Evolutionary conservation across 1,140 invertebrate species (phyloP).

Genomic region (Ditylenchus dipsaci): DNA sequence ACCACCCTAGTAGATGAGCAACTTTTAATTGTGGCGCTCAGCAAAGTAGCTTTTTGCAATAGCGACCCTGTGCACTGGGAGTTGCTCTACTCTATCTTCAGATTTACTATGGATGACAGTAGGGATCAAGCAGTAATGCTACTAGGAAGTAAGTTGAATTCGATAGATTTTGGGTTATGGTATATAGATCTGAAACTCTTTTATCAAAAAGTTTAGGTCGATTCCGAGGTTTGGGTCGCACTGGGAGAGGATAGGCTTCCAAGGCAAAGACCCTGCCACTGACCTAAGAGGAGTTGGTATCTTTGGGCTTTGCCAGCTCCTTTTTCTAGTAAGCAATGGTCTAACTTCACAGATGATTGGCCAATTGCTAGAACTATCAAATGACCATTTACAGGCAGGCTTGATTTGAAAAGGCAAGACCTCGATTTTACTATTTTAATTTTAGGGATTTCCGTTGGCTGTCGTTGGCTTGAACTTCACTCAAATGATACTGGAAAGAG

Average conservation of each 20-base stretch:
- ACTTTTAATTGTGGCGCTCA: not conserved
- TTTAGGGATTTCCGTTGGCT: constrained; percentile 22
- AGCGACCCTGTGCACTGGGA: not conserved
- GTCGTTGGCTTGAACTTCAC: constrained; percentile 16
- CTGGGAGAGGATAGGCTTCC: not conserved
- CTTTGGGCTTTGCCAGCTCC: constrained; percentile 16
- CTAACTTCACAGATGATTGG: constrained; percentile 1
- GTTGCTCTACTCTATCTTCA: not conserved
- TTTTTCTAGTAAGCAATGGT: constrained; percentile 13
- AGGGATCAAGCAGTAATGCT: too few species aligned
- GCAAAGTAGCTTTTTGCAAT: not conserved
- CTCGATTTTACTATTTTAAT: not conserved
- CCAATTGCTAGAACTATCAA: constrained; percentile 6
- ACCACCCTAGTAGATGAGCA: not conserved
- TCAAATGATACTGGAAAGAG: constrained; percentile 11
- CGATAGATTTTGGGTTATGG: too few species aligned
- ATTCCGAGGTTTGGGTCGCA: not conserved
- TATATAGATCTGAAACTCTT: too few species aligned
- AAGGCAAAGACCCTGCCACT: constrained; percentile 4
- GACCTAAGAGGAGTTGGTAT: constrained; percentile 15
- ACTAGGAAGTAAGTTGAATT: too few species aligned
- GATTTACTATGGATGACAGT: not conserved
- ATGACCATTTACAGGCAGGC: not conserved
- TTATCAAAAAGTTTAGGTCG: not conserved
- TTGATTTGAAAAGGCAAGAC: not conserved